phyloP scores from a whole-genome alignment of 1,140 invertebrate genomes.

The Odontomachus brunneus region DNA sequence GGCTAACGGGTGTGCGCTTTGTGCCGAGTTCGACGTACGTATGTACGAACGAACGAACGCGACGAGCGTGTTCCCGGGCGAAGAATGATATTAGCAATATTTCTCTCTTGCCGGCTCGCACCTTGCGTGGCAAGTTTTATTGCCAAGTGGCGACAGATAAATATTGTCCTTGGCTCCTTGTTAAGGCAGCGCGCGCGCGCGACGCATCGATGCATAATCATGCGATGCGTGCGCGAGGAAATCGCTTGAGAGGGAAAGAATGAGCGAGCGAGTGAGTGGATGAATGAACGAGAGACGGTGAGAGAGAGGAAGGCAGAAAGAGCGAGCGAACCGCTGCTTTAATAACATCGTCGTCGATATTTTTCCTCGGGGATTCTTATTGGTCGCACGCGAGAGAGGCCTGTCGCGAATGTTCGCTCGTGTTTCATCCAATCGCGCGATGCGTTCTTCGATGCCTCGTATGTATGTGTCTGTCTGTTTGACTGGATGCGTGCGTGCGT shows the following conservation, averaged over 20 bases:
- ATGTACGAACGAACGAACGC: conserved; percentile 1
- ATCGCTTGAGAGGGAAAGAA: background rate
- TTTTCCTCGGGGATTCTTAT: conserved; percentile 54
- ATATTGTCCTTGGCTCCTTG: conserved; percentile 67
- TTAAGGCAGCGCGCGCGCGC: conserved; percentile 49
- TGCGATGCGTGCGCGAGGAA: background rate
- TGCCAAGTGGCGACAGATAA: conserved; percentile 68
- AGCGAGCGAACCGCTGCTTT: conserved; percentile 60
- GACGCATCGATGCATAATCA: conserved; percentile 47
- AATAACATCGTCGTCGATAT: conserved; percentile 70
- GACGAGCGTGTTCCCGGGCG: conserved; percentile 14
- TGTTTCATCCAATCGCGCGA: conserved; percentile 42
- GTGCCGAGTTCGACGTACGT: conserved; percentile 30
- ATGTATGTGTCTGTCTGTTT: background rate
- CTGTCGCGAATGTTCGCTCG: conserved; percentile 34
- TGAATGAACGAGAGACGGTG: conserved; percentile 33
- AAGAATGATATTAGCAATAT: conserved; percentile 69
- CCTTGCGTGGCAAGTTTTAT: conserved; percentile 71
- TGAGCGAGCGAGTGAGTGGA: conserved; percentile 5
- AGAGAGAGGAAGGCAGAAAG: conserved; percentile 42
- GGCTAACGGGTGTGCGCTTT: conserved; percentile 38
- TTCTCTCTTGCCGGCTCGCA: conserved; percentile 63
- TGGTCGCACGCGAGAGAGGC: conserved; percentile 7
- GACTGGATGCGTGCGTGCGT: background rate
- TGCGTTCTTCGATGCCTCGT: conserved; percentile 10